Evolutionary conservation across 2,888 invertebrate species (phyloP).

Genomic region (Epirrhoe tristata): DNA sequence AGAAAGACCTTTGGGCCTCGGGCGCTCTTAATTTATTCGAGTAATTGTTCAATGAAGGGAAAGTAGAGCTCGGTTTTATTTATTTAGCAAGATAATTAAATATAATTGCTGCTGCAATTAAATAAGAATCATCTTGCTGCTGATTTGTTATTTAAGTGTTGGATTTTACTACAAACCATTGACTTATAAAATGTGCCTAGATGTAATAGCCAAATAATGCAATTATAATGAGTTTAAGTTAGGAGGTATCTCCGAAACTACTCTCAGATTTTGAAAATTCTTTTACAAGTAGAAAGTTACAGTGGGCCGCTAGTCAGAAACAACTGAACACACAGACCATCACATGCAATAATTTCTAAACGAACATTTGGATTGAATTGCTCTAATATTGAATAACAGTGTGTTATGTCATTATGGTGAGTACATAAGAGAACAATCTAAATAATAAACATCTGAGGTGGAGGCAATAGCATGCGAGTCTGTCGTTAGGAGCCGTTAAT

Average conservation of each 20-base stretch:
- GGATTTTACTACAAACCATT: neutral
- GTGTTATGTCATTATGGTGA: slow-evolving; percentile 24
- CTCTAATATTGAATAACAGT: slow-evolving; percentile 10
- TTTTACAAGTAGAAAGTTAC: too few species aligned
- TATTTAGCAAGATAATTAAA: neutral
- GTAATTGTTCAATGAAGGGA: slow-evolving; percentile 19
- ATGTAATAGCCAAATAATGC: too few species aligned
- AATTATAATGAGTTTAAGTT: too few species aligned
- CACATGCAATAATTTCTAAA: neutral
- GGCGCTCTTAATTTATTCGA: slow-evolving; percentile 14
- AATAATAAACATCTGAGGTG: slow-evolving; percentile 61
- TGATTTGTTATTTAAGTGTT: neutral
- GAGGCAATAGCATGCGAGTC: slow-evolving; percentile 67
- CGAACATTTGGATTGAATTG: neutral
- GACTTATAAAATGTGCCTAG: neutral
- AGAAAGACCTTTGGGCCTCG: neutral
- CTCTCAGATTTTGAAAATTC: too few species aligned
- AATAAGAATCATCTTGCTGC: neutral
- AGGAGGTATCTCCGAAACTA: too few species aligned
- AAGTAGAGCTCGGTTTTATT: slow-evolving; percentile 6
- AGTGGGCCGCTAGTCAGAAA: too few species aligned
- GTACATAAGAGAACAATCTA: slow-evolving; percentile 49
- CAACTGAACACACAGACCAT: too few species aligned
- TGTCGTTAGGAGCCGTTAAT: slow-evolving; percentile 71
- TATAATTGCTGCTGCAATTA: neutral